A percentile compares a stretch with the other conserved stretches of the same genome.
Evolutionary conservation across 2,113 vertebrate genomes (phyloP).

Genomic region (Arizona elegans): DNA sequence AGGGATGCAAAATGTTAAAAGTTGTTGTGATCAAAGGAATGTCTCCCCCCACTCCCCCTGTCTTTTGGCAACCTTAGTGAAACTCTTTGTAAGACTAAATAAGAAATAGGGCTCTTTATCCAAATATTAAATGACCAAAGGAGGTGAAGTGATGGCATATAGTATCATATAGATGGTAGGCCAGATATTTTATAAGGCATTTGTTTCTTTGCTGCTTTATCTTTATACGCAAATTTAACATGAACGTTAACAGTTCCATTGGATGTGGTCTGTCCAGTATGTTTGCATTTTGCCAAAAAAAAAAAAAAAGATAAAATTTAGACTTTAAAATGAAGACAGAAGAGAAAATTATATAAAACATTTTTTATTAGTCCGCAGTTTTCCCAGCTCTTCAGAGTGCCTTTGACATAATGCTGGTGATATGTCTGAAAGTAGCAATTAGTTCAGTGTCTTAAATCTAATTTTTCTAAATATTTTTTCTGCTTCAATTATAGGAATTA

Average conservation of each 20-base stretch:
- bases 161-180: slow-evolving; percentile 20
- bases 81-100: slow-evolving; percentile 63
- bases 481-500: neutral
- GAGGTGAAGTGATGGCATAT: slow-evolving; percentile 17
- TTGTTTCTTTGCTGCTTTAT: slow-evolving; percentile 10
- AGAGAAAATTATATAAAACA: neutral
- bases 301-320: neutral
- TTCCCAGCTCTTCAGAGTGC: neutral
- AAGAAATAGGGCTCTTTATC: slow-evolving; percentile 47
- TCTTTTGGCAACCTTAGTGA: slow-evolving; percentile 19
- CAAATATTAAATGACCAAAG: slow-evolving; percentile 16
- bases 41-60: neutral
- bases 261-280: neutral
- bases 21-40: slow-evolving; percentile 26
- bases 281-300: neutral
- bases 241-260: neutral
- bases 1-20: slow-evolving; percentile 1
- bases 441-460: neutral
- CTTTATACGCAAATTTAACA: neutral
- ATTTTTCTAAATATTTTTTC: neutral
- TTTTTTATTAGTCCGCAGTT: neutral
- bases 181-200: neutral
- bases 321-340: neutral
- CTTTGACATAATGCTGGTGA: neutral
- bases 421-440: neutral